Evolutionary conservation across 1,140 invertebrate species (phyloP).

Genomic region (Aphelenchoides besseyi): DNA sequence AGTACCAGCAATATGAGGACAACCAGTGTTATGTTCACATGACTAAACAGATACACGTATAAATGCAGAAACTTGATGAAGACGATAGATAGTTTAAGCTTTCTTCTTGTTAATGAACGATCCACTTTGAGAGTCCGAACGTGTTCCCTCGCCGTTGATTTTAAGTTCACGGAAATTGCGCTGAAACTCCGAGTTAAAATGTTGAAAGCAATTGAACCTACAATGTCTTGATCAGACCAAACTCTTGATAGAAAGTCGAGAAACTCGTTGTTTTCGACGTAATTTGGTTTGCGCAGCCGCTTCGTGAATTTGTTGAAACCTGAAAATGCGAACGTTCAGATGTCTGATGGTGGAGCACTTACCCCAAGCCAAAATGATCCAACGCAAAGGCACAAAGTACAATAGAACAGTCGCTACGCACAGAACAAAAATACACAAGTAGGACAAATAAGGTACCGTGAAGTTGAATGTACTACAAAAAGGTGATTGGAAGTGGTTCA

Average conservation of each 20-base stretch:
- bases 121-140: neutral
- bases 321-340: conserved; percentile 57
- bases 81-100: neutral
- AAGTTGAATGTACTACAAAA: conserved; percentile 86
- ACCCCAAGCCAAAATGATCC: conserved; percentile 90
- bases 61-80: no score
- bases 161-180: conserved; percentile 17
- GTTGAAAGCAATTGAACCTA: conserved; percentile 29
- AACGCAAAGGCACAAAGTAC: conserved; percentile 84
- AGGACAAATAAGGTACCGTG: conserved; percentile 90
- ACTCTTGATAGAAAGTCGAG: conserved; percentile 90
- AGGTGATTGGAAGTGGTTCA: neutral
- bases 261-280: conserved; percentile 93
- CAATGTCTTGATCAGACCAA: conserved; percentile 85
- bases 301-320: conserved; percentile 90
- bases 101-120: neutral
- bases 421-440: conserved; percentile 74
- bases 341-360: no score
- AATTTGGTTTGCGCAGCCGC: conserved; percentile 84
- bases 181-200: conserved; percentile 10
- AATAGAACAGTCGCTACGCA: conserved; percentile 70
- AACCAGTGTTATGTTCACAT: no score
- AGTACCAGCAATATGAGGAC: no score
- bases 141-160: conserved; percentile 3
- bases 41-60: neutral